Evolutionary conservation across 64 coral and sea anemone genomes (phyloP), one percentile per base, ranked within the genome.

Genomic region (Acropora tenuis): DNA sequence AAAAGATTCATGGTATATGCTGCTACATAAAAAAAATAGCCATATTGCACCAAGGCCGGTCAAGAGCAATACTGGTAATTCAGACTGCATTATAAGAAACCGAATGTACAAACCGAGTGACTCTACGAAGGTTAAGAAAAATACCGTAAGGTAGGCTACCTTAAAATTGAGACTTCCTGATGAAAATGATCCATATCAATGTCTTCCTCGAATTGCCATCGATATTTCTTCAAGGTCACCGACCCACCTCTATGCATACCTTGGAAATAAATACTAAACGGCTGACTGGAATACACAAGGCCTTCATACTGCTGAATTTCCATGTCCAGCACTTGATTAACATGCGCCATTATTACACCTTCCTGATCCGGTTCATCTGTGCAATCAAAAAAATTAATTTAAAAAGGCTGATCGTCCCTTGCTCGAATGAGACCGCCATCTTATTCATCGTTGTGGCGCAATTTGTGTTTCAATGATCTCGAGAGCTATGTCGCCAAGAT

Each of bases 191-290:
- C 71, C 2, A 46, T 12, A 41, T 88, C 41, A 42, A 81, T 19
- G 16, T 87, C 82, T 48, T 91, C 78, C 8, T 78, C 40, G 15
- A 72, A 73, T 71, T 86, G 48, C 5, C 48, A 42, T 11, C 78
- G 80, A 50, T 92, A 92, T 43, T 77, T 98, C 69, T 98, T 98
- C n/a, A 98, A 75, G n/a, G 80, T 95, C 13, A 95, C 93, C 6
- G 17, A 13, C 3, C 59, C 52, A 5, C 78, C 20, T 74, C 83
- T 78, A 8, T 95, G 15, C 11, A 63, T 89, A 9, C 88, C 96
- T 43, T 92, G 91, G 57, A 95, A 87, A 46, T 93, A 95, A 18
- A 90, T 41, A 17, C 84, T 91, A 49, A 88, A 85, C 1, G 82
- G 88, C 16, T 74, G 76, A 4, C 90, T 73, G n/a, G 48, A 88